These are phyloP conservation scores for Felis chaus DNA, from an alignment of 2,113 vertebrate genomes.

Conservation along the genomic window DNA sequence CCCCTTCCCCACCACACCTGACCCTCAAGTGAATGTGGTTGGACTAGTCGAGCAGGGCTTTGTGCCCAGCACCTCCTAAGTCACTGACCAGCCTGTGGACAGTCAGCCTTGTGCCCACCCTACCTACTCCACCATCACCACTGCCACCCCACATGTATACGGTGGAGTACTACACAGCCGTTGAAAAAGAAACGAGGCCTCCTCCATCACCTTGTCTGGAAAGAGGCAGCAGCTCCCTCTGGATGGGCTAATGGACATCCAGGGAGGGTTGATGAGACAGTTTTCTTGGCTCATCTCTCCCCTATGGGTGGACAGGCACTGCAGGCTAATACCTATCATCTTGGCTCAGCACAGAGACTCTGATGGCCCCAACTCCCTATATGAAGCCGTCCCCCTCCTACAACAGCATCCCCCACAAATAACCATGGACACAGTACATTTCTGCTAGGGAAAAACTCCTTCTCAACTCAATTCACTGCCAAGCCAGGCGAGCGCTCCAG, in stretches of 20 bases:
- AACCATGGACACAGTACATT: background rate
- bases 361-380: background rate
- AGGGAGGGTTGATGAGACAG: background rate
- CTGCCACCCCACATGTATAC: rapidly evolving
- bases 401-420: background rate
- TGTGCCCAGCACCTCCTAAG: background rate
- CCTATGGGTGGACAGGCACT: background rate
- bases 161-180: background rate
- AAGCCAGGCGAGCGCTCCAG: background rate
- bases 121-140: background rate
- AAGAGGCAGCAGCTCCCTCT: background rate
- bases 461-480: background rate
- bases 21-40: background rate
- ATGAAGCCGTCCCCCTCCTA: background rate
- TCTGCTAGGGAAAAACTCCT: background rate
- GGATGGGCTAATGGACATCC: rapidly evolving
- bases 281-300: background rate
- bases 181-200: background rate
- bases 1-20: no score
- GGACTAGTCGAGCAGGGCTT: rapidly evolving
- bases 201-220: background rate
- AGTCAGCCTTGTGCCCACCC: rapidly evolving
- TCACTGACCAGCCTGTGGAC: background rate
- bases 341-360: background rate
- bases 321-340: background rate